Evolutionary conservation across 1,140 invertebrate species (phyloP).

Genomic region (Trinorchestia longiramus): DNA sequence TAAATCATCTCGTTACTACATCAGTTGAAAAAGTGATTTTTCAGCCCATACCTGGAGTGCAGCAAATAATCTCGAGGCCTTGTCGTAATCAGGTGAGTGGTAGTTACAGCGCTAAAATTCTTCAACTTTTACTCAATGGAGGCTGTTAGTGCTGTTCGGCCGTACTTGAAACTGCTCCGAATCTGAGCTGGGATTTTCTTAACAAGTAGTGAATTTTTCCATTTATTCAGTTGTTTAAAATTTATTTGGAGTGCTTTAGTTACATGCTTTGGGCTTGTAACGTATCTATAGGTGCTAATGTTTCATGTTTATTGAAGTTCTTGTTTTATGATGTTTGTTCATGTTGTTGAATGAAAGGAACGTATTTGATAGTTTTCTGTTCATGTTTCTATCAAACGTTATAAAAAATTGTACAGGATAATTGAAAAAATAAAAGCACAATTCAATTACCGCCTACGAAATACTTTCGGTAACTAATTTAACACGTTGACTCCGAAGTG

Average conservation of each 20-base stretch:
- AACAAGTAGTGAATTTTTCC: too few species aligned
- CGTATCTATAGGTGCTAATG: too few species aligned
- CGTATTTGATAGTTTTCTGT: too few species aligned
- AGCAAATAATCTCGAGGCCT: neutral
- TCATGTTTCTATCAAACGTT: too few species aligned
- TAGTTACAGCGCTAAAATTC: neutral
- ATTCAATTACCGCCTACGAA: neutral
- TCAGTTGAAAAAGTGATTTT: neutral
- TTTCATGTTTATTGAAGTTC: too few species aligned
- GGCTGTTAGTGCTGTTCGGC: neutral
- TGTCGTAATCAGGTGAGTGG: neutral
- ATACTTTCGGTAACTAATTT: neutral
- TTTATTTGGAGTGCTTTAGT: too few species aligned
- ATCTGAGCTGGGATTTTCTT: too few species aligned
- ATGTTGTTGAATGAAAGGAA: too few species aligned
- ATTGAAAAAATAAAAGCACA: neutral
- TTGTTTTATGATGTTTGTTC: too few species aligned
- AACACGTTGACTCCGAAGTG: too few species aligned
- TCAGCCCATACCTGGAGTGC: neutral
- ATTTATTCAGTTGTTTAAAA: too few species aligned
- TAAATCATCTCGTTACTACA: neutral
- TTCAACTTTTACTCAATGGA: neutral
- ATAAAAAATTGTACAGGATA: neutral
- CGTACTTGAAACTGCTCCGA: neutral
- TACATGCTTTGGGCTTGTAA: too few species aligned